A percentile compares a stretch with the other conserved stretches of the same genome.
Conservation (phyloP, 2,888 invertebrate species). For the Cyrtodaria siliqua region DNA sequence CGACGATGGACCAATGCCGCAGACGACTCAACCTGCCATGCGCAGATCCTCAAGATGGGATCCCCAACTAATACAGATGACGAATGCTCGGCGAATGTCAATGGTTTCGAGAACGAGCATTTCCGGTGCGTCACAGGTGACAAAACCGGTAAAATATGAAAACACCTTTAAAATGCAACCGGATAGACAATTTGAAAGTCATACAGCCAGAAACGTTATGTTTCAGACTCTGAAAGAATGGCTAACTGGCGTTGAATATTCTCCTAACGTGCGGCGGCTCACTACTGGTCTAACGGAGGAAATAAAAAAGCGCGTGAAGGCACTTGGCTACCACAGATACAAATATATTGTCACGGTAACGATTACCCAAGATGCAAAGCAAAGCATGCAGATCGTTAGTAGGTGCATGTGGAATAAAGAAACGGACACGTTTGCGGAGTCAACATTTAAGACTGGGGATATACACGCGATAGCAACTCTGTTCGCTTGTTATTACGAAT, state of each 20-base stretch:
- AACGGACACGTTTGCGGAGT: constrained; percentile 80
- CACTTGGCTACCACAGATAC: constrained; percentile 79
- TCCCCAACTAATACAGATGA: constrained; percentile 66
- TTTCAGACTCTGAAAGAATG: constrained; percentile 75
- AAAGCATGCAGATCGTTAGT: constrained; percentile 77
- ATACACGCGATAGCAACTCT: constrained; percentile 80
- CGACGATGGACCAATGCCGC: constrained; percentile 37
- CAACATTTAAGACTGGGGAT: constrained; percentile 75
- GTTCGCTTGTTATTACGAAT: constrained; percentile 81
- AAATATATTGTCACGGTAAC: constrained; percentile 81
- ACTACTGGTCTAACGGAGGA: constrained; percentile 80
- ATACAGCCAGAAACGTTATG: constrained; percentile 70
- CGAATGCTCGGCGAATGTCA: constrained; percentile 73
- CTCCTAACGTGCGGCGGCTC: constrained; percentile 72
- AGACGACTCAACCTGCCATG: constrained; percentile 65
- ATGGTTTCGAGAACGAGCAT: constrained; percentile 75
- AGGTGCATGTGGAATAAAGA: constrained; percentile 82
- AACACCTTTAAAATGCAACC: constrained; percentile 81
- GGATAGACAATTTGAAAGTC: constrained; percentile 72
- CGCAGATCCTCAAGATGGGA: constrained; percentile 72
- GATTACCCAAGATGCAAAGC: constrained; percentile 79
- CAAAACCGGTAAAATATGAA: constrained; percentile 72
- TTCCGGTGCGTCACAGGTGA: constrained; percentile 75
- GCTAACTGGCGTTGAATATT: constrained; percentile 79
- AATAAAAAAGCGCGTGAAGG: constrained; percentile 80